phyloP scores from a whole-genome alignment of 2,113 vertebrate genomes.

The Pseudorhombus dupliciocellatus region DNA sequence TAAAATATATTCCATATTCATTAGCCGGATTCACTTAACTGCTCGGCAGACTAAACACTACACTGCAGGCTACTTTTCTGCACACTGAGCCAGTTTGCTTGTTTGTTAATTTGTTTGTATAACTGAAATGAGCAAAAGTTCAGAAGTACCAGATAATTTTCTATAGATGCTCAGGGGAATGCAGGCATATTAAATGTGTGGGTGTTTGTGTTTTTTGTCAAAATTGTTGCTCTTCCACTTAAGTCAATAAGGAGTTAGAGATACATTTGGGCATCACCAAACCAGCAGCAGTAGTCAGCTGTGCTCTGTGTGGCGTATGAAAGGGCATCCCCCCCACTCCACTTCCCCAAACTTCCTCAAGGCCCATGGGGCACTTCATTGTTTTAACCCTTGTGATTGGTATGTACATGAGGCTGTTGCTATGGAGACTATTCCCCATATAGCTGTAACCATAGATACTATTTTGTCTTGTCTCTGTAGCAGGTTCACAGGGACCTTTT shows the following conservation, averaged over 20 bases:
- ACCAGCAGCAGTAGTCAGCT: neutral
- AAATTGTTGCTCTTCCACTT: constrained; percentile 7
- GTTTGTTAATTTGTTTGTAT: constrained; percentile 60
- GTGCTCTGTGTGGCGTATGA: constrained; percentile 19
- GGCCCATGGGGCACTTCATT: constrained; percentile 5
- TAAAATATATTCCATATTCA: constrained; percentile 49
- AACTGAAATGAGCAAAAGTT: constrained; percentile 35
- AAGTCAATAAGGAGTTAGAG: constrained; percentile 14
- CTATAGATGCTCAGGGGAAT: constrained; percentile 50
- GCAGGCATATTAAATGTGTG: constrained; percentile 32
- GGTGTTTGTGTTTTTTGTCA: constrained; percentile 32
- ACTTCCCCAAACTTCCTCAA: constrained; percentile 22
- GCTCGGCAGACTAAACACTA: constrained; percentile 47
- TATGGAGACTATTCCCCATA: constrained; percentile 63
- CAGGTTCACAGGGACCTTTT: constrained; percentile 26
- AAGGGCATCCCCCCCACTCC: constrained; percentile 22
- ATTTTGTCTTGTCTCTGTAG: constrained; percentile 30
- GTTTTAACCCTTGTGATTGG: constrained; percentile 40
- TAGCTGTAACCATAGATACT: constrained; percentile 75
- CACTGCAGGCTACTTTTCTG: constrained; percentile 42
- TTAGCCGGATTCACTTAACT: constrained; percentile 39
- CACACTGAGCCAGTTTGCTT: constrained; percentile 16
- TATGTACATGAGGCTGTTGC: constrained; percentile 66
- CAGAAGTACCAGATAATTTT: constrained; percentile 21
- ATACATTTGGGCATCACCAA: neutral